Conservation (phyloP, 2,797 vertebrate species). For the Otolemur crassicaudatus region DNA sequence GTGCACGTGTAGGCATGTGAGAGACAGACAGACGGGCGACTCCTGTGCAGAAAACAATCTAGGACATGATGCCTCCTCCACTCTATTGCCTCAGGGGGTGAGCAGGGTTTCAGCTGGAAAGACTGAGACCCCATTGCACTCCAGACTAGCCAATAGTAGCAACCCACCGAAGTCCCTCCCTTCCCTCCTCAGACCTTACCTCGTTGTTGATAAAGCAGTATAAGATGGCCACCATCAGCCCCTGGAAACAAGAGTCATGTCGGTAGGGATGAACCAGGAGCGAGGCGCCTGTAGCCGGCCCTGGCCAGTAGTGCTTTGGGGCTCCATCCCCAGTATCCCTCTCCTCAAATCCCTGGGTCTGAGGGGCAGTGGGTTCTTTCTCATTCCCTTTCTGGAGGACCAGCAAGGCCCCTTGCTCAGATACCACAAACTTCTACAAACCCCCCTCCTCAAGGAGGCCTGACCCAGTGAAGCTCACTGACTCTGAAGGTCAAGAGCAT, state of each 20-base stretch:
- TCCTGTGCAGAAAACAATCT: background rate
- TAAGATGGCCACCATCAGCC: conserved; percentile 93
- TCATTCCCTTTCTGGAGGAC: background rate
- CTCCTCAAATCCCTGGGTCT: background rate
- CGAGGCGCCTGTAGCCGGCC: background rate
- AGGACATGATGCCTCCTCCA: background rate
- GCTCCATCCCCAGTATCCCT: background rate
- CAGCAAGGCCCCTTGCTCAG: background rate
- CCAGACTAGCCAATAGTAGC: background rate
- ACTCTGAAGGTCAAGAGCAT: accelerated
- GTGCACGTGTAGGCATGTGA: background rate
- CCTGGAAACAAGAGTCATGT: conserved; percentile 86
- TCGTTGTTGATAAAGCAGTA: conserved; percentile 96
- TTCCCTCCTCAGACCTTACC: conserved; percentile 86
- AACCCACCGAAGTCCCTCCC: background rate
- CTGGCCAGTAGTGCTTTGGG: background rate
- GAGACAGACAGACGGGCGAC: background rate
- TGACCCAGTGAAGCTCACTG: background rate
- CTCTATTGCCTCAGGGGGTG: background rate
- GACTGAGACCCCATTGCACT: background rate
- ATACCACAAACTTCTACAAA: too few species aligned
- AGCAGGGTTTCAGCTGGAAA: background rate
- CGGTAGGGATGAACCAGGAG: background rate
- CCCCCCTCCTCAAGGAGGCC: background rate
- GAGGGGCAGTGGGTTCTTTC: background rate